Evolutionary conservation across 1,140 invertebrate genomes (phyloP).

Genomic region (Sminthurinus signatus): DNA sequence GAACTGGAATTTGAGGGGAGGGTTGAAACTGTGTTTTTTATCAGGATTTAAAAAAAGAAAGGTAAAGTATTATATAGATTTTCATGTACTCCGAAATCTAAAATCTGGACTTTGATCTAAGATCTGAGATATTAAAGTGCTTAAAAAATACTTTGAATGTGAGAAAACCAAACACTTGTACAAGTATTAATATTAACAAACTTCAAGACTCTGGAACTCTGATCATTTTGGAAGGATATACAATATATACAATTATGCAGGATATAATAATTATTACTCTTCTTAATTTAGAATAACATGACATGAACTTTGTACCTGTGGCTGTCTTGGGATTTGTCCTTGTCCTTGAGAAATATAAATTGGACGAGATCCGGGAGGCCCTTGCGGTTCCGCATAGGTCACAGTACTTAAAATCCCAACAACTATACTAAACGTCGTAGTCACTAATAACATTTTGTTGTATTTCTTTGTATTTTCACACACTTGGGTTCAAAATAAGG

Average conservation of each 20-base stretch:
- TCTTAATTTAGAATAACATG: neutral
- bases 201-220: neutral
- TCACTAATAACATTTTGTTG: constrained; percentile 3
- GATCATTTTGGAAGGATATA: neutral
- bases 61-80: neutral
- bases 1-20: too few relatives aligned
- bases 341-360: neutral
- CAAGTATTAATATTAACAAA: neutral
- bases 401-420: neutral
- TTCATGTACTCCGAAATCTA: neutral
- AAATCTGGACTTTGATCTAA: neutral
- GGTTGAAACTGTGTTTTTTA: neutral
- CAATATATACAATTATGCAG: neutral
- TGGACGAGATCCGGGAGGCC: neutral
- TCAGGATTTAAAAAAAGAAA: neutral
- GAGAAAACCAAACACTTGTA: neutral
- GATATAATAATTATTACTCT: neutral
- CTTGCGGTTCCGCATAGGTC: neutral
- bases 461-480: too few relatives aligned
- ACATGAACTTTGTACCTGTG: neutral
- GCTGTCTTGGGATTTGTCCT: neutral
- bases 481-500: too few relatives aligned
- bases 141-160: neutral
- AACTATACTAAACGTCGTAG: neutral
- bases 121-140: too few relatives aligned